phyloP scores from a whole-genome alignment of 2,888 invertebrate genomes.

The Apomyelois bistriatella region DNA sequence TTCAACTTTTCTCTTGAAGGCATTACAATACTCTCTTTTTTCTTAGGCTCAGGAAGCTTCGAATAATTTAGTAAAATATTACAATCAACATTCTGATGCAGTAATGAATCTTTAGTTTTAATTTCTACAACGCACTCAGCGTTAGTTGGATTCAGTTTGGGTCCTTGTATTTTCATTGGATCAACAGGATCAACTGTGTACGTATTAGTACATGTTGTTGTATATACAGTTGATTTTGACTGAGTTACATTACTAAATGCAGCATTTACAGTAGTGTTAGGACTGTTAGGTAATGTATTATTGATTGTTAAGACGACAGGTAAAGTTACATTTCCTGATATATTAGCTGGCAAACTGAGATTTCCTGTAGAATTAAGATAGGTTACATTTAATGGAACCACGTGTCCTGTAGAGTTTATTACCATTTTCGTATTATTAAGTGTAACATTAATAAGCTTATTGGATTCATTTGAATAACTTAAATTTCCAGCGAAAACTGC shows the following conservation, averaged over 20 bases:
- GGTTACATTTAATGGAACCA: not conserved
- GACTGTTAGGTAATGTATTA: too few relatives aligned
- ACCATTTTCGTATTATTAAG: not conserved
- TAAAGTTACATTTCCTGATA: slow-evolving; percentile 33
- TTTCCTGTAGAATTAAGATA: not conserved
- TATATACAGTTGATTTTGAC: slow-evolving; percentile 29
- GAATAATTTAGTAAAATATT: slow-evolving; percentile 49
- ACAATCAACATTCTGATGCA: slow-evolving; percentile 53
- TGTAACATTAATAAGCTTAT: not conserved
- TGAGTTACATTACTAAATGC: not conserved
- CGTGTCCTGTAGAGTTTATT: not conserved
- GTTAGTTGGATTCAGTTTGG: slow-evolving; percentile 36
- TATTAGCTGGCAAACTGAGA: slow-evolving; percentile 34
- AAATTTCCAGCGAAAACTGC: too few relatives aligned
- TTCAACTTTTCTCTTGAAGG: slow-evolving; percentile 54
- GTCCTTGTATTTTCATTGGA: slow-evolving; percentile 52
- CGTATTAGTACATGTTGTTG: slow-evolving; percentile 40
- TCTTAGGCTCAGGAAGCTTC: slow-evolving; percentile 53
- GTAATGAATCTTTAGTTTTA: slow-evolving; percentile 38
- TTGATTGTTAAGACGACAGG: too few relatives aligned
- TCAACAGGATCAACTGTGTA: slow-evolving; percentile 38
- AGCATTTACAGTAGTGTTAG: too few relatives aligned
- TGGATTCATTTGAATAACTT: not conserved
- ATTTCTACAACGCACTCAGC: slow-evolving; percentile 62
- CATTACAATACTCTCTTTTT: slow-evolving; percentile 32